Evolutionary conservation across 1,140 invertebrate genomes (phyloP).

Genomic region (Orchestia grillus): DNA sequence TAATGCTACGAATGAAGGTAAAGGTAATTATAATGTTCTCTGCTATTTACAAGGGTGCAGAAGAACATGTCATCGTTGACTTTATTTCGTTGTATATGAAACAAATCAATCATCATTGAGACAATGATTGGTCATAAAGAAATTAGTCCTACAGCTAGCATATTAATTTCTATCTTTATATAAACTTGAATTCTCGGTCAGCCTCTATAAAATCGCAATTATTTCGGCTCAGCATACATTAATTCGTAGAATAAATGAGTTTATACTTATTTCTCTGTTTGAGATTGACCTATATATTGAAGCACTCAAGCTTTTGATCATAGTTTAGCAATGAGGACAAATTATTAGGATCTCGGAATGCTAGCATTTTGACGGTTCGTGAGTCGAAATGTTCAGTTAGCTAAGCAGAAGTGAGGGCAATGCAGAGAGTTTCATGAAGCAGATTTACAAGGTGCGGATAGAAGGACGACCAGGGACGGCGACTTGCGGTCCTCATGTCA

Average conservation of each 20-base stretch:
- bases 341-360: background rate
- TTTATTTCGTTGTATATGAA: constrained; percentile 51
- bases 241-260: background rate
- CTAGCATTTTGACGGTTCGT: background rate
- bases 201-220: background rate
- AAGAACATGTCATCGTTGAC: constrained; percentile 33
- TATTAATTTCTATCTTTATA: constrained; percentile 5
- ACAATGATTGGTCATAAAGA: constrained; percentile 6
- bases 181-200: background rate
- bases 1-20: background rate
- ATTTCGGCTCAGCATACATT: background rate
- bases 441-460: background rate
- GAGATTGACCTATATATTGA: background rate
- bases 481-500: background rate
- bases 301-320: constrained; percentile 49
- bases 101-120: constrained; percentile 2
- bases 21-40: constrained; percentile 42
- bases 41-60: constrained; percentile 36
- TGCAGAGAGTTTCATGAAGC: background rate
- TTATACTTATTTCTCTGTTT: background rate
- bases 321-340: background rate
- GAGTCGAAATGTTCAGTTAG: background rate
- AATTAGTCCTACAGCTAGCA: background rate
- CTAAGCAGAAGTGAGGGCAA: background rate
- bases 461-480: background rate